Conservation (phyloP, 2,888 invertebrate genomes). For the Cheiracanthium punctorium region DNA sequence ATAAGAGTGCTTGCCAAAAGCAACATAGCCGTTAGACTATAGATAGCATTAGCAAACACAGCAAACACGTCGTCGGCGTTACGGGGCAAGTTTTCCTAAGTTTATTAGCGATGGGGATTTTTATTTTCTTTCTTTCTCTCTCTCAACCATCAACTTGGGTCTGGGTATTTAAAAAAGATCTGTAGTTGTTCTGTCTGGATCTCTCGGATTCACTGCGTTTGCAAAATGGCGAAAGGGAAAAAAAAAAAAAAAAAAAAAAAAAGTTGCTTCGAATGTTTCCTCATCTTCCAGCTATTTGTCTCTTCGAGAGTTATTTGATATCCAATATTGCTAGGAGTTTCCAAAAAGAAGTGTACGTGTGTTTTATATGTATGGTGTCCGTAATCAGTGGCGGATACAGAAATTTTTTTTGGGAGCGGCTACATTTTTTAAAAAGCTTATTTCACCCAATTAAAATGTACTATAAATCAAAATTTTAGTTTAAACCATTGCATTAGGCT, state of each 20-base stretch:
- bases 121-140: neutral
- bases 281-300: neutral
- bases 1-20: constrained; percentile 60
- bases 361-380: too few relatives aligned
- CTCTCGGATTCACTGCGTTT: neutral
- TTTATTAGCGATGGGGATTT: constrained; percentile 47
- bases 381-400: too few relatives aligned
- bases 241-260: too few relatives aligned
- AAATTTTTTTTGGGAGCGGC: too few relatives aligned
- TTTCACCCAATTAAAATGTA: too few relatives aligned
- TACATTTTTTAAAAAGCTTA: too few relatives aligned
- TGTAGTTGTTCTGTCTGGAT: constrained; percentile 1
- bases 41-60: constrained; percentile 66
- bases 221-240: too few relatives aligned
- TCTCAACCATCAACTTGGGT: neutral
- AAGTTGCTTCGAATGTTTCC: neutral
- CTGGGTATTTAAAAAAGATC: neutral
- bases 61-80: constrained; percentile 51
- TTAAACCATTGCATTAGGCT: too few relatives aligned
- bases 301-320: neutral
- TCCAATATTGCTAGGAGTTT: too few relatives aligned
- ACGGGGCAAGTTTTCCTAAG: constrained; percentile 34
- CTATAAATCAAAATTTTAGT: too few relatives aligned
- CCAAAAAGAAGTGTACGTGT: too few relatives aligned
- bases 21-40: constrained; percentile 61